Evolutionary conservation across 2,113 vertebrate species (phyloP).

Genomic region (Semicossyphus pulcher): DNA sequence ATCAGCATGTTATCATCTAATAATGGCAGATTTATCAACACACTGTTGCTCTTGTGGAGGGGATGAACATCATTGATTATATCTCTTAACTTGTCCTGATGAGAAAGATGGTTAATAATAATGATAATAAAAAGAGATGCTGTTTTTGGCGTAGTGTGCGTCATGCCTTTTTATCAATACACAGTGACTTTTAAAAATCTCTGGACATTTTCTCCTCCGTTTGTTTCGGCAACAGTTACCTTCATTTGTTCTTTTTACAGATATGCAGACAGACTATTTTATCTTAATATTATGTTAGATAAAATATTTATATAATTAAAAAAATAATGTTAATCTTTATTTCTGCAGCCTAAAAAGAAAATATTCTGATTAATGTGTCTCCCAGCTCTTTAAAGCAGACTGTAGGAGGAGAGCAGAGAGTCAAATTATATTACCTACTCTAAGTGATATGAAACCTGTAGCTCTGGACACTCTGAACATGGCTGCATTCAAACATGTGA

Average conservation of each 20-base stretch:
- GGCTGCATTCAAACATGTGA: constrained; percentile 14
- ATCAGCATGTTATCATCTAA: background rate
- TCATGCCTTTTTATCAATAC: constrained; percentile 9
- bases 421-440: background rate
- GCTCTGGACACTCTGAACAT: constrained; percentile 4
- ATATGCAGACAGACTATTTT: no score
- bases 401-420: no score
- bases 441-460: background rate
- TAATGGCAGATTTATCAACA: background rate
- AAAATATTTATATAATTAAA: background rate
- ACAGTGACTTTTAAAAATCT: background rate
- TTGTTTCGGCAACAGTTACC: background rate
- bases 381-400: background rate
- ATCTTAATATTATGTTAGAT: background rate
- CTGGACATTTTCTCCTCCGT: background rate
- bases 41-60: background rate
- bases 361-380: background rate
- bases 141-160: background rate
- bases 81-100: no score
- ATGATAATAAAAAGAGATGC: no score
- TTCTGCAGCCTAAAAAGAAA: background rate
- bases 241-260: background rate
- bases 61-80: no score
- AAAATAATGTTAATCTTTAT: background rate
- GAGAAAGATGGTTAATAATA: no score